Evolutionary conservation across 37 sponge, comb jelly and placozoan species (phyloP).

Genomic region (Halichondria panicea): DNA sequence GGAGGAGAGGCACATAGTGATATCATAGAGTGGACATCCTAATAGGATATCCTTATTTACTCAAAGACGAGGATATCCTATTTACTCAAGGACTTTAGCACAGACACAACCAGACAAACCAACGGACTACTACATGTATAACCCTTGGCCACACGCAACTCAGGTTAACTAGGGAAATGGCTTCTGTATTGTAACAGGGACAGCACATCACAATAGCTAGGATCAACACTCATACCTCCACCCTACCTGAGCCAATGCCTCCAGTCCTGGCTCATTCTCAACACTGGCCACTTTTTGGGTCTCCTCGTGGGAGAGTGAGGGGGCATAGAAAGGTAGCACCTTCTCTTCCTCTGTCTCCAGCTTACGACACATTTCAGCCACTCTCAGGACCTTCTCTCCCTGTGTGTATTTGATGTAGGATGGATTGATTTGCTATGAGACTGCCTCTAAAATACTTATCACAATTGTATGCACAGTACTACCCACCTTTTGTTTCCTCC

Average conservation of each 20-base stretch:
- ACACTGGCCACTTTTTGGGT: slow-evolving; percentile 50
- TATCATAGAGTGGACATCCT: not conserved
- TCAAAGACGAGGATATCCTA: no score
- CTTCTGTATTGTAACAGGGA: no score
- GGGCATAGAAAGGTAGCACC: slow-evolving; percentile 92
- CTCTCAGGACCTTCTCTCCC: slow-evolving; percentile 77
- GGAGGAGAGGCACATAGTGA: not conserved
- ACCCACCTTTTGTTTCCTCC: slow-evolving; percentile 52
- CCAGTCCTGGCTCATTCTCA: slow-evolving; percentile 50
- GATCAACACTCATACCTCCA: not conserved
- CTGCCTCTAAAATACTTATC: no score
- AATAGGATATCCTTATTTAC: no score
- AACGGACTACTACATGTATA: no score
- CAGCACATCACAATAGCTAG: not conserved
- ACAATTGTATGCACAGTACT: not conserved
- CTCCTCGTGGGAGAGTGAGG: slow-evolving; percentile 81
- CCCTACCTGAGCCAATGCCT: slow-evolving; percentile 75
- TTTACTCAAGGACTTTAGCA: no score
- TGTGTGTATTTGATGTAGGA: slow-evolving; percentile 23
- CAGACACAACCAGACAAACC: no score
- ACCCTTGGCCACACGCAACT: no score
- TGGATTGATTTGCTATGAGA: no score
- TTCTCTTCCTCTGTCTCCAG: slow-evolving; percentile 99
- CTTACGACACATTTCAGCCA: slow-evolving; percentile 95
- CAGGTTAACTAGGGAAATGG: no score